phyloP scores from a whole-genome alignment of 2,888 invertebrate species.

The Odontomyia ornata region DNA sequence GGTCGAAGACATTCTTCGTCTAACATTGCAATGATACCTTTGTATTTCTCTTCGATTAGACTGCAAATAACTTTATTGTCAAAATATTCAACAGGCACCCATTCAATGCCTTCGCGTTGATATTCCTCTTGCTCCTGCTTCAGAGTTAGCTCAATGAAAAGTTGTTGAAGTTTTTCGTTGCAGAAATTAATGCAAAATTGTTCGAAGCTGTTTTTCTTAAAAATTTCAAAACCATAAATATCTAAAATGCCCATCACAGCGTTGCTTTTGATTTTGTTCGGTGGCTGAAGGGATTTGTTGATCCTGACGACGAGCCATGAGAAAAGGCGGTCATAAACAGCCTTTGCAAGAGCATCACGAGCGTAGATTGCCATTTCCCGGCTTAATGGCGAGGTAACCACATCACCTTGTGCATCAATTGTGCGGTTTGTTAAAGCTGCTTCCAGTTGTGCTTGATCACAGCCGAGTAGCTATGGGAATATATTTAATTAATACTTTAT shows the following conservation, averaged over 20 bases:
- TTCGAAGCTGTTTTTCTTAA: slow-evolving; percentile 81
- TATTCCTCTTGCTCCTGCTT: slow-evolving; percentile 95
- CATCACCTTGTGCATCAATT: slow-evolving; percentile 85
- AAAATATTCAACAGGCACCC: slow-evolving; percentile 89
- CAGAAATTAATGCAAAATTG: slow-evolving; percentile 97
- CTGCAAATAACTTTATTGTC: slow-evolving; percentile 95
- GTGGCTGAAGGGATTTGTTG: slow-evolving; percentile 76
- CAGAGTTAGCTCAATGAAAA: slow-evolving; percentile 90
- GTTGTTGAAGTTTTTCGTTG: slow-evolving; percentile 93
- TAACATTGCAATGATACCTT: slow-evolving; percentile 84
- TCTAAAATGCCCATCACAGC: slow-evolving; percentile 89
- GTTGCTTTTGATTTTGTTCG: slow-evolving; percentile 66
- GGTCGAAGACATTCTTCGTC: slow-evolving; percentile 94
- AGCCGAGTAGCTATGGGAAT: slow-evolving; percentile 74
- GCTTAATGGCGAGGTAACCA: slow-evolving; percentile 82
- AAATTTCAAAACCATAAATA: slow-evolving; percentile 95
- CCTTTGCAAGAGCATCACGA: slow-evolving; percentile 89
- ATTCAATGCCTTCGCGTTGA: slow-evolving; percentile 87
- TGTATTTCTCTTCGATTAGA: slow-evolving; percentile 88
- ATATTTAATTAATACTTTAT: slow-evolving; percentile 2
- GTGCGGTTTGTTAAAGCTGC: slow-evolving; percentile 84
- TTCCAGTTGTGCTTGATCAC: slow-evolving; percentile 71
- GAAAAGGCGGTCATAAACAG: slow-evolving; percentile 89
- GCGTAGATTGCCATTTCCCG: slow-evolving; percentile 85
- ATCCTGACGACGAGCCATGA: slow-evolving; percentile 87